Base-by-base conservation (phyloP, 1,140 invertebrate species). In the Schlechtendalia chinensis region DNA sequence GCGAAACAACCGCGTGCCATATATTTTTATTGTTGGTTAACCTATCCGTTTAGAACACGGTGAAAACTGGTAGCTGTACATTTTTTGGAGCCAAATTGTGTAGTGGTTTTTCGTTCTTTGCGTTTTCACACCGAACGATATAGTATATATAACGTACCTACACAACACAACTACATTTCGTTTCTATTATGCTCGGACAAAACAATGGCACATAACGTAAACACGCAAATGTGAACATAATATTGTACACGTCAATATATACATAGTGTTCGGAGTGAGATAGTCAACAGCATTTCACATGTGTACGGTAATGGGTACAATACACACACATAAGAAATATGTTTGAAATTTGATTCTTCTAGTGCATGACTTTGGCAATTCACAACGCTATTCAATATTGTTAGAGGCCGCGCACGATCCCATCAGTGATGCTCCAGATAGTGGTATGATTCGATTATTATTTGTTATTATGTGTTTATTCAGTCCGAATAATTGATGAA, bases 1-100 rank as follows among this genome's bases (percentile, higher is more conserved):
- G 67, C 45, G 67, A 69, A 69, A 50, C 67, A 17, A 69, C 67
- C 67, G 16, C 65, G 65, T 8, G 32, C 65, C 12, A 39, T 47
- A 47, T 22, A n/a, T 45, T 69, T 69, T 69, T 45, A 22, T 45
- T n/a, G 19, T 65, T 22, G n/a, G 39, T 1, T 67, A 67, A 67
- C 65, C 11, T 14, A 65, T 45, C 22, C 17, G 14, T 39, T 39
- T 19, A 17, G 19, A 39, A 14, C 12, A 39, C 29, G 10, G 1
- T 5, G 24, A 8, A 61, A 29, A 61, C 27, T 16, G 14, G 22
- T 1, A 61, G 24, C 6, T n/a, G n/a, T n/a, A 22, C 19, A 65
- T 32, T n/a, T n/a, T 32, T 32, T 17, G 11, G 61, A 32, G 32
- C 17, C 29, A 65, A 65, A 32, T 65, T 29, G 32, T 22, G 12